Conservation (phyloP, 2,797 vertebrate genomes). For the Poeciliopsis infans region DNA sequence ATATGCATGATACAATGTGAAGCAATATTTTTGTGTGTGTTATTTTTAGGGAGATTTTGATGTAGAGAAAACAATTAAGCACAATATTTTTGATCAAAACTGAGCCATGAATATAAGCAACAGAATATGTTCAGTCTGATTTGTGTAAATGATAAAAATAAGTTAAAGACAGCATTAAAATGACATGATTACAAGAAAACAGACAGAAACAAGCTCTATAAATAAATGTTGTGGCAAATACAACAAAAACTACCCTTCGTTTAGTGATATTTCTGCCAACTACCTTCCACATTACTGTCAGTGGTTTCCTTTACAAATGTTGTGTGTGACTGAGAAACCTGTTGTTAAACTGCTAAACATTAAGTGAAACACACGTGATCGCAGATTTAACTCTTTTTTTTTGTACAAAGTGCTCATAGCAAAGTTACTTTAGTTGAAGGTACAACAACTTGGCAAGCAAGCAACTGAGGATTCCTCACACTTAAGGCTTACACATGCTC, state of each 20-base stretch:
- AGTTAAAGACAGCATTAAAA: neutral
- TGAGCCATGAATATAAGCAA: constrained; percentile 2
- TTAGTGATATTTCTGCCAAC: neutral
- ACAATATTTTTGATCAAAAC: neutral
- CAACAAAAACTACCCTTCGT: neutral
- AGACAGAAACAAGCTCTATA: neutral
- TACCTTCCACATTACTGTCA: constrained; percentile 74
- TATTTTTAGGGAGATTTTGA: neutral
- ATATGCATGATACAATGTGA: neutral
- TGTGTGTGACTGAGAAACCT: constrained; percentile 64
- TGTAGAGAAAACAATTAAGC: neutral
- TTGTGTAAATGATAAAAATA: neutral
- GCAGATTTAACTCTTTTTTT: constrained; percentile 50
- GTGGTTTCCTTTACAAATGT: constrained; percentile 81
- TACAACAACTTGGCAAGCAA: constrained; percentile 27
- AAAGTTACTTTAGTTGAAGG: constrained; percentile 52
- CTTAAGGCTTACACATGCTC: neutral
- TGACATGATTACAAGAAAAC: neutral
- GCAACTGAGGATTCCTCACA: constrained; percentile 59
- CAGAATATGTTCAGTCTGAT: neutral
- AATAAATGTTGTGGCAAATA: neutral
- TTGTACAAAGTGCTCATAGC: constrained; percentile 77
- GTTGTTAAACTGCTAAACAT: constrained; percentile 46
- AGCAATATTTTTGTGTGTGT: neutral
- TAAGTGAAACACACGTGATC: constrained; percentile 47